Percentiles rank a stretch among this genome's conserved stretches.
Evolutionary conservation across 1,140 invertebrate species (phyloP).

Genomic region (Hyphantria cunea): DNA sequence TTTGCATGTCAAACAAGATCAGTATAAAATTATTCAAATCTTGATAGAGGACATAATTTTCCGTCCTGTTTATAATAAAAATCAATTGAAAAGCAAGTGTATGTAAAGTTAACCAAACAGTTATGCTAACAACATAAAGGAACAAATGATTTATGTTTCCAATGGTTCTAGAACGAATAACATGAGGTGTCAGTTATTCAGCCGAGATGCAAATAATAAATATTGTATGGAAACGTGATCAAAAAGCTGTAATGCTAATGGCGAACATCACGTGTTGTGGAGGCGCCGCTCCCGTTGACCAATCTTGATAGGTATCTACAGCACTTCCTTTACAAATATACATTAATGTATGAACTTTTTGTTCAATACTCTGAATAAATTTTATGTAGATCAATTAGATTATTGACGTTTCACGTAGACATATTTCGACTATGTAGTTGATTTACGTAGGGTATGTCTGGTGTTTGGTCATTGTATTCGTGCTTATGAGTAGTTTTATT

Average conservation of each 20-base stretch:
- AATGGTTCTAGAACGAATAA: constrained; percentile 17
- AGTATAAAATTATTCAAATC: too few relatives aligned
- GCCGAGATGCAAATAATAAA: constrained; percentile 20
- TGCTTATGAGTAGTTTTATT: too few relatives aligned
- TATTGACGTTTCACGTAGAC: too few relatives aligned
- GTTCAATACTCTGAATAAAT: too few relatives aligned
- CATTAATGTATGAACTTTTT: background rate
- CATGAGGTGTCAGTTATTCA: constrained; percentile 17
- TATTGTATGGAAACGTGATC: constrained; percentile 23
- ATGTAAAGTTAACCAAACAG: background rate
- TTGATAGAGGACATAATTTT: background rate
- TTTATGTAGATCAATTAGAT: too few relatives aligned
- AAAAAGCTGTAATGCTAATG: constrained; percentile 25
- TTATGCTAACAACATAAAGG: background rate
- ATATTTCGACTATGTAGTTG: too few relatives aligned
- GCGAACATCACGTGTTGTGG: constrained; percentile 10
- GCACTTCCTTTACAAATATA: constrained; percentile 12
- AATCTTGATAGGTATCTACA: constrained; percentile 15
- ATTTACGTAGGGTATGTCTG: too few relatives aligned
- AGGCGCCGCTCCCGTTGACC: constrained; percentile 1
- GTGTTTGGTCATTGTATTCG: too few relatives aligned
- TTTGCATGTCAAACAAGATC: background rate
- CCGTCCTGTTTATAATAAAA: background rate
- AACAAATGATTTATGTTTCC: background rate
- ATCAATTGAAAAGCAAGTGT: background rate